Evolutionary conservation across 1,140 invertebrate genomes (phyloP), one percentile per base, ranked within the genome.

Genomic region (Eubasilissa regina): DNA sequence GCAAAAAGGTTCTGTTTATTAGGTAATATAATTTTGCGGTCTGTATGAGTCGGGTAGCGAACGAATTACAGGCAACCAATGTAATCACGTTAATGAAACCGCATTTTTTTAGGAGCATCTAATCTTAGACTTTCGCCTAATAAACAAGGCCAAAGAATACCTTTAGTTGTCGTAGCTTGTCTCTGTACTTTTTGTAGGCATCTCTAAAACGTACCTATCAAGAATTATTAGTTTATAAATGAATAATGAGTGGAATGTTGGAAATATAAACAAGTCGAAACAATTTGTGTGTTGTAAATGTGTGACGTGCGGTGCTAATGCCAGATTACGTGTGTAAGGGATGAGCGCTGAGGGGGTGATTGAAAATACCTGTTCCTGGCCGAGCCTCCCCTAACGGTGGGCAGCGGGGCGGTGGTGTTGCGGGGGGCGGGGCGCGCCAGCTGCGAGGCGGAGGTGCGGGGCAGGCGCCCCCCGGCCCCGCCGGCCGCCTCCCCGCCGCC

Each of bases 361-460:
- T 4, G 56, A 60, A 17, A 10, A 13, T 64, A 64, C 75, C 75
- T 76, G 75, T 64, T 64, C 51, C 68, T 19, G 0, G 68, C 19
- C 11, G 56, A 62, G 43, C 43, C 53, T 11, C 58, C 56, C 45
- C 45, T 48, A 11, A 58, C 58, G 15, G 35, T 11, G 45, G 56
- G 21, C n/a, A 58, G 51, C 56, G 43, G 75, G 56, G 51, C 21
- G 13, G 17, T 76, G 17, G 58, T 11, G 48, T 73, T 73, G 47
- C 56, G 56, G 15, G 60, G 43, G 25, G 75, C 56, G 60, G 75
- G 60, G 7, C 56, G 44, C n/a, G 60, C 75, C 21, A 75, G 53
- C 60, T 76, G 75, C 15, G 60, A 43, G 60, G 75, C 75, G 10
- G 75, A 75, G 51, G 75, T 76, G 75, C 75, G 75, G 35, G 75